Evolutionary conservation across 2,888 invertebrate genomes (phyloP), one percentile per base, ranked within the genome.

Genomic region (Gari tellinella): DNA sequence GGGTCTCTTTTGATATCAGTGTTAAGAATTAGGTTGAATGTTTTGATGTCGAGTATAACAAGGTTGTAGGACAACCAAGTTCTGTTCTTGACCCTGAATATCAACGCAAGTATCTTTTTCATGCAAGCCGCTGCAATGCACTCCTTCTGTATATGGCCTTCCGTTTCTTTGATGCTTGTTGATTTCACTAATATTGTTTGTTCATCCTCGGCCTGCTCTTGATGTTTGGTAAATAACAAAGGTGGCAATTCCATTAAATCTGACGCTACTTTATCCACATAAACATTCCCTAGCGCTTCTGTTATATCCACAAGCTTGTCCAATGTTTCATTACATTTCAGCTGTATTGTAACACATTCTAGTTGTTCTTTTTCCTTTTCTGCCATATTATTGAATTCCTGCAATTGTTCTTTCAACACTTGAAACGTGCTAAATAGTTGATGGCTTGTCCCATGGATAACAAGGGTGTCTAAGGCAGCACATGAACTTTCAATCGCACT

Each of bases 381-480:
- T 14, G 65, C 61, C 26, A 64, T 37, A 1, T 46, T 38, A 26
- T 61, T 61, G 51, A 68, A 74, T 21, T 68, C 65, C 26, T 74
- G 74, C 19, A 74, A 31, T n/a, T 74, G 74, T 7, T 17, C 43
- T 51, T 61, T 68, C 5, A 74, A 19, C n/a, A 52, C 55, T 19
- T 65, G 65, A 26, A 74, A 74, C 12, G 68, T 61, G n/a, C 45
- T 51, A 46, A 68, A 74, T 38, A 74, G 23, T 41, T 74, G 74
- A 14, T 41, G 40, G 40, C 60, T 58, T 1, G 74, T 56, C 2
- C 74, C 74, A 48, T 74, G 68, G 53, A 64, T 46, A 12, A 61
- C 43, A 4, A 65, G 60, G 3, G 74, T 65, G 17, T 74, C 74
- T 12, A 74, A 37, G 2, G 58, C 49, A 14, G 52, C 61, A 21